A percentile compares a stretch with the other conserved stretches of the same genome.
phyloP scores from a whole-genome alignment of 2,797 vertebrate genomes.

The Cirrhinus molitorella region DNA sequence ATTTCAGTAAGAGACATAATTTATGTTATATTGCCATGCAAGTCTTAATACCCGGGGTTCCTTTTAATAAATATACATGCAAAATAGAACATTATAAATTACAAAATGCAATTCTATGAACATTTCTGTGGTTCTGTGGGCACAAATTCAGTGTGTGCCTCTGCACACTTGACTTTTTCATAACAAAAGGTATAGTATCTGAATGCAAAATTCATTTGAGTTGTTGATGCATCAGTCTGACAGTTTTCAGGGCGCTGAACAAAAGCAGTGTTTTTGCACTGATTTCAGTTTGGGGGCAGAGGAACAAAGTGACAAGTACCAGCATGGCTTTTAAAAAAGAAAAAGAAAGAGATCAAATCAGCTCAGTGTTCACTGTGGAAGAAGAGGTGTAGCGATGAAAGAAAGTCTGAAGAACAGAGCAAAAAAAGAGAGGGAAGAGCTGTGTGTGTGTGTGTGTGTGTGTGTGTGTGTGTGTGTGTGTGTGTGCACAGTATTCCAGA shows the following conservation, averaged over 20 bases:
- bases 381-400: slow-evolving; percentile 20
- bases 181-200: not conserved
- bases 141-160: not conserved
- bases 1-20: too few species aligned
- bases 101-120: not conserved
- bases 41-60: too few species aligned
- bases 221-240: slow-evolving; percentile 3
- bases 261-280: not conserved
- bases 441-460: too few species aligned
- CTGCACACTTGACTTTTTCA: not conserved
- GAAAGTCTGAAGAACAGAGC: not conserved
- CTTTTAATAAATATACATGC: not conserved
- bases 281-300: slow-evolving; percentile 1
- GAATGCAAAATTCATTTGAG: not conserved
- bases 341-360: not conserved
- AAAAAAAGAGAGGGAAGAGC: slow-evolving; percentile 10
- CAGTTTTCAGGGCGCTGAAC: not conserved
- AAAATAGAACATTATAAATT: not conserved
- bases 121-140: not conserved
- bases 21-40: too few species aligned
- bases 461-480: too few species aligned
- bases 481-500: slow-evolving; percentile 61
- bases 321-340: not conserved
- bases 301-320: slow-evolving; percentile 1
- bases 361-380: not conserved